phyloP scores from a whole-genome alignment of 1,140 invertebrate genomes.

The Ruditapes philippinarum region DNA sequence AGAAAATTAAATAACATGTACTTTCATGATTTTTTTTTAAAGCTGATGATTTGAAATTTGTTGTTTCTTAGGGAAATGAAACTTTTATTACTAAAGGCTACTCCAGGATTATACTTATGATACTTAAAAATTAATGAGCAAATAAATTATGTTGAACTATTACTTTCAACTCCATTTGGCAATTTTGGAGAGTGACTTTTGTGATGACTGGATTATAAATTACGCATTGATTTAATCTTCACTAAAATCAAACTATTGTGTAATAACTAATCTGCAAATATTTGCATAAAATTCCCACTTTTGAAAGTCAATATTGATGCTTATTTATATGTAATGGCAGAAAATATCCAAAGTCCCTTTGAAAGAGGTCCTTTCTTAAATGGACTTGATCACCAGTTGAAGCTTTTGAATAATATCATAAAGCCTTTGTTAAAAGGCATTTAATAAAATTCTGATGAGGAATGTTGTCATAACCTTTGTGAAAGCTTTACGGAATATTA shows the following conservation, averaged over 20 bases:
- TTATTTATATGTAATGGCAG: neutral
- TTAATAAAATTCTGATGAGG: neutral
- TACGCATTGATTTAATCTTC: neutral
- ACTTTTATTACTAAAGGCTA: no score
- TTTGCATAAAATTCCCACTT: constrained; percentile 17
- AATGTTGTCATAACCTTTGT: neutral
- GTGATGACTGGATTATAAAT: neutral
- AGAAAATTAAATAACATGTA: no score
- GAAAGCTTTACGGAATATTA: neutral
- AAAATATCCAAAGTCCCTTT: no score
- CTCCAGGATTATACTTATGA: no score
- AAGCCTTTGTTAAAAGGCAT: neutral
- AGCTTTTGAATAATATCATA: neutral
- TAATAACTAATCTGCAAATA: neutral
- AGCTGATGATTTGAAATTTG: no score
- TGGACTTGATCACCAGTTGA: neutral
- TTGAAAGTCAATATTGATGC: neutral
- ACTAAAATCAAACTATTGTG: neutral
- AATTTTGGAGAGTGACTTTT: no score
- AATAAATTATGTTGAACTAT: no score
- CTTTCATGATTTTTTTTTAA: no score
- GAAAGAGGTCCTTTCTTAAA: neutral
- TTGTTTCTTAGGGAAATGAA: no score
- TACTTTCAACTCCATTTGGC: no score
- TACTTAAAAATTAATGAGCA: no score